These are phyloP conservation scores for Puma concolor DNA, from an alignment of 2,113 vertebrate genomes.

Conservation along the genomic window DNA sequence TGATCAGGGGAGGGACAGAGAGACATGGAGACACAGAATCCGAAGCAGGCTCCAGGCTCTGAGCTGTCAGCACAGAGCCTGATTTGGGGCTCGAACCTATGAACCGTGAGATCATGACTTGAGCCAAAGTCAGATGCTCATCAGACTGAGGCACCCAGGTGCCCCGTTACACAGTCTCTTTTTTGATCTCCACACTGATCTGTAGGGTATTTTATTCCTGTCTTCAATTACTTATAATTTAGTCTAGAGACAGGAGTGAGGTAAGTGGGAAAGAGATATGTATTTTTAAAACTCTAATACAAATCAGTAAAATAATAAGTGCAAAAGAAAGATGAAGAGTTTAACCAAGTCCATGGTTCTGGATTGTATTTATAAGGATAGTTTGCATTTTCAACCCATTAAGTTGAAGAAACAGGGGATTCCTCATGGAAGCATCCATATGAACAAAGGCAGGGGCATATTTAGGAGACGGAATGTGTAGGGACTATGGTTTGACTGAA, in stretches of 20 bases:
- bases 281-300: not conserved
- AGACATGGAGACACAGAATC: too few species aligned
- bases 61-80: too few species aligned
- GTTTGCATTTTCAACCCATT: not conserved
- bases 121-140: too few species aligned
- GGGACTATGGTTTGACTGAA: not conserved
- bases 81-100: accelerated
- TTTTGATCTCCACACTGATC: not conserved
- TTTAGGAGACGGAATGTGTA: not conserved
- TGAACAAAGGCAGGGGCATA: not conserved
- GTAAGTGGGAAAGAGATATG: not conserved
- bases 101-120: too few species aligned
- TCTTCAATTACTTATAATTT: not conserved
- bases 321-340: not conserved
- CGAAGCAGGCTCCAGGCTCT: too few species aligned
- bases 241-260: not conserved
- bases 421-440: not conserved
- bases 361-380: not conserved
- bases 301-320: not conserved
- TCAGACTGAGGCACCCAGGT: too few species aligned
- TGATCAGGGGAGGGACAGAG: too few species aligned
- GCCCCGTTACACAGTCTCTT: not conserved
- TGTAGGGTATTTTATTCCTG: not conserved
- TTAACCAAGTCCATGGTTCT: not conserved
- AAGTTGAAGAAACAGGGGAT: not conserved